Evolutionary conservation across 2,113 vertebrate genomes (phyloP), one percentile per base, ranked within the genome.

Genomic region (Bettongia penicillata): DNA sequence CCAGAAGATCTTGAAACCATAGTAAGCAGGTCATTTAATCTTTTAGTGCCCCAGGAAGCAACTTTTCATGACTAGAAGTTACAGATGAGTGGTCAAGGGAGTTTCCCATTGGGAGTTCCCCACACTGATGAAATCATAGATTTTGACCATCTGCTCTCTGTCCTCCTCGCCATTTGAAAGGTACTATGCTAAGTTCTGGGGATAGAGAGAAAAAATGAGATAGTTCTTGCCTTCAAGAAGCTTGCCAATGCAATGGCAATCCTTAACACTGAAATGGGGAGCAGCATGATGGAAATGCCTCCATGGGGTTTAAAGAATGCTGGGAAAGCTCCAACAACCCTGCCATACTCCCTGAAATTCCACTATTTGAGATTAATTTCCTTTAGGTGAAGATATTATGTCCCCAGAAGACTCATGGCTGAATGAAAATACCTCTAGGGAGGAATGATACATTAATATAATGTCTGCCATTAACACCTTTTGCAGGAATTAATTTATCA

Each of bases 261-360:
- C 91, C 96, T 95, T 24, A 84, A 16, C 68, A 94, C 47, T 9
- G 94, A 93, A 91, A 53, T 55, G 52, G 43, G 92, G 93, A 91
- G 11, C 1, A 77, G n/a, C 37, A 77, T 14, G n/a, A 77, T 77
- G 14, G 16, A 77, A n/a, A 19, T 0, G 22, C 37, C 16, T 16
- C 68, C 37, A 77, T 77, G 37, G 24, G 22, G 68, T 77, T 77
- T n/a, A 77, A 77, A 37, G 68, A 14, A 77, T 77, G 5, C 37
- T n/a, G 57, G 28, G 57, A 68, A 68, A 14, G 31, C 57, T 12
- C 57, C 3, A 68, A 37, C 57, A 68, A 12, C 57, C 31, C 91
- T 61, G 47, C 24, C 55, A 94, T 49, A 89, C 26, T 90, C 95
- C 53, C 6, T 92, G 55, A 97, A 93, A 95, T 93, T 92, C 0